These are phyloP conservation scores for Bolborhynchus lineola DNA, from an alignment of 2,113 vertebrate species.

Conservation along the genomic window DNA sequence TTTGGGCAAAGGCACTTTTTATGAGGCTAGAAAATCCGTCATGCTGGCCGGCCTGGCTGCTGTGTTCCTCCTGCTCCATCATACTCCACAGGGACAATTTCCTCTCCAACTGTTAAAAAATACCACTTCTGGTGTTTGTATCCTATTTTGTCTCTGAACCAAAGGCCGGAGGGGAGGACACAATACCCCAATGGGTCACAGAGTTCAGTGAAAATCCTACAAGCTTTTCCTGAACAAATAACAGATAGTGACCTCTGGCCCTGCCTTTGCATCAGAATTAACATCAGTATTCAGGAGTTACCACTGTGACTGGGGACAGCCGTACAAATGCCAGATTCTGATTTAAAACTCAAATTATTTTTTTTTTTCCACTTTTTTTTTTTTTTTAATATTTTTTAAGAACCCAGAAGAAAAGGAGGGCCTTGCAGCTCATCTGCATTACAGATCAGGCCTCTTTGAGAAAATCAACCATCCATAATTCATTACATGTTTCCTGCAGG, in stretches of 20 bases:
- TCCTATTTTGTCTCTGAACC: conserved; percentile 65
- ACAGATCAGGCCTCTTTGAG: conserved; percentile 85
- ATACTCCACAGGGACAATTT: background rate
- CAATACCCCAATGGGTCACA: conserved; percentile 73
- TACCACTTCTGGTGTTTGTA: conserved; percentile 9
- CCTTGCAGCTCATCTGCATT: conserved; percentile 87
- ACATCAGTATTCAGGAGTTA: conserved; percentile 70
- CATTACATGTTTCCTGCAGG: conserved; percentile 87
- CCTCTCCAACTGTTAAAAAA: conserved; percentile 26
- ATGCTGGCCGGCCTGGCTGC: background rate
- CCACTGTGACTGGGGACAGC: conserved; percentile 59
- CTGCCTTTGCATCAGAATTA: conserved; percentile 84
- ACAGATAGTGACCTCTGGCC: conserved; percentile 82
- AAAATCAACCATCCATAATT: conserved; percentile 93
- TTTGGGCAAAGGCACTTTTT: background rate
- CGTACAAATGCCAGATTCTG: conserved; percentile 72
- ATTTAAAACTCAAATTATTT: conserved; percentile 73
- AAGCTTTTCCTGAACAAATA: conserved; percentile 83
- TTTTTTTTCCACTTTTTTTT: background rate
- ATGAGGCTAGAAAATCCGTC: background rate
- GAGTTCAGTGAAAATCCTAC: conserved; percentile 75
- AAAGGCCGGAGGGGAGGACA: background rate
- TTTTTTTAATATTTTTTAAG: conserved; percentile 64
- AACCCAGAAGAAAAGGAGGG: conserved; percentile 73
- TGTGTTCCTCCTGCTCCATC: background rate